Evolutionary conservation across 1,140 invertebrate genomes (phyloP).

Genomic region (Saccostrea cuccullata): DNA sequence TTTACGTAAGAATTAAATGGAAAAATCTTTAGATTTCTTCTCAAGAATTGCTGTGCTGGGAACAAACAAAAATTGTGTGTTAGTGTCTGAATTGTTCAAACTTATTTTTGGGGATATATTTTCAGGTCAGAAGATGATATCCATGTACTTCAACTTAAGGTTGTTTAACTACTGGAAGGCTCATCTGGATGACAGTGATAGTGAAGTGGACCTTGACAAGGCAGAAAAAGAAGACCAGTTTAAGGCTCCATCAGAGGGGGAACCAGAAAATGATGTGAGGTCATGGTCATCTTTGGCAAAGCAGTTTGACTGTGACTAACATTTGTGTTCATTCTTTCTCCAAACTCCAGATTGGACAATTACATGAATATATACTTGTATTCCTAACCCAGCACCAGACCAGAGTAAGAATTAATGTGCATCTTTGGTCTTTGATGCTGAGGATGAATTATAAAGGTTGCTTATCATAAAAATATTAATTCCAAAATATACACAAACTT

Average conservation of each 20-base stretch:
- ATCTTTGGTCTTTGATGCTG: not conserved
- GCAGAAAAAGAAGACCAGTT: not conserved
- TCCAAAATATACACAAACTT: not conserved
- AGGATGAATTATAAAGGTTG: not conserved
- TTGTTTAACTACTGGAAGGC: slow-evolving; percentile 40
- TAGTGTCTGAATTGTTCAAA: no score
- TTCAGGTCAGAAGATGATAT: slow-evolving; percentile 38
- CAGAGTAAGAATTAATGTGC: no score
- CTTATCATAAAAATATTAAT: not conserved
- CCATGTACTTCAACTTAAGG: slow-evolving; percentile 21
- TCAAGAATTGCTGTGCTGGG: no score
- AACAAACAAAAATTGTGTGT: no score
- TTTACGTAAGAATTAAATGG: no score
- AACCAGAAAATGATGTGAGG: slow-evolving; percentile 37
- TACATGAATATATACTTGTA: not conserved
- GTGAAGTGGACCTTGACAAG: slow-evolving; percentile 45
- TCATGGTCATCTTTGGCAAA: slow-evolving; percentile 45
- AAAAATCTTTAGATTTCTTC: no score
- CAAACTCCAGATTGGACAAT: not conserved
- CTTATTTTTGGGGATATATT: no score
- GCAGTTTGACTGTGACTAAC: slow-evolving; percentile 30
- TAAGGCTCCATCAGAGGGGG: not conserved
- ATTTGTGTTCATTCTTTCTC: not conserved
- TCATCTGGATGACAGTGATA: slow-evolving; percentile 49
- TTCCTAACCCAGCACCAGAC: no score